These are phyloP conservation scores for Rhogogaster chlorosoma DNA, from an alignment of 2,888 invertebrate species.

Conservation along the genomic window DNA sequence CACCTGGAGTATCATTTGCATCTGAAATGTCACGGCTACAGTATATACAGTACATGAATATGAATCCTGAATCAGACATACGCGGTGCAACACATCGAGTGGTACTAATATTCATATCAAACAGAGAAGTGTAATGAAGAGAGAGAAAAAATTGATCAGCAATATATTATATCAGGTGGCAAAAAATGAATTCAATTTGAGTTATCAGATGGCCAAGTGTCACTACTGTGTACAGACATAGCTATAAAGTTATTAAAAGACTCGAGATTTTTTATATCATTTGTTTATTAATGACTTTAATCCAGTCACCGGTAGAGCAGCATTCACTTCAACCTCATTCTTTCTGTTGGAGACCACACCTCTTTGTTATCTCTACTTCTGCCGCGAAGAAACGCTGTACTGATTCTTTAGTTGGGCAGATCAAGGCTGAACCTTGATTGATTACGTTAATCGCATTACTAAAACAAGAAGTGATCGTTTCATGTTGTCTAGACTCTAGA, in stretches of 20 bases:
- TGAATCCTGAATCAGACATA: not conserved
- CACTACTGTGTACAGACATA: not conserved
- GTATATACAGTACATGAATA: not conserved
- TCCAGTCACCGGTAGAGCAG: slow-evolving; percentile 41
- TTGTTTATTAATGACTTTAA: not conserved
- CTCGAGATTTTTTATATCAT: not conserved
- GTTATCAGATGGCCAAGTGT: slow-evolving; percentile 26
- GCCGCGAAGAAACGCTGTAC: not conserved
- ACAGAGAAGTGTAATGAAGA: not conserved
- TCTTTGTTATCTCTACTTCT: slow-evolving; percentile 48
- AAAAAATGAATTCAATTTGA: not conserved
- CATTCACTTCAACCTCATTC: slow-evolving; percentile 50
- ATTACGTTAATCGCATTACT: slow-evolving; percentile 33
- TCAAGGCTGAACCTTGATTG: slow-evolving; percentile 46
- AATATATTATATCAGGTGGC: not conserved
- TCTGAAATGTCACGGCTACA: slow-evolving; percentile 37
- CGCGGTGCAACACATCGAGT: not conserved
- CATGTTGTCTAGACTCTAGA: not conserved
- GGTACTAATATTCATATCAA: not conserved
- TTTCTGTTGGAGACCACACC: slow-evolving; percentile 39
- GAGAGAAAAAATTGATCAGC: not conserved
- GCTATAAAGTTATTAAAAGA: not conserved
- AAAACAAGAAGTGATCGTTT: slow-evolving; percentile 32
- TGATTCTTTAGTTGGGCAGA: slow-evolving; percentile 38
- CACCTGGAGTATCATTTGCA: slow-evolving; percentile 2